These are phyloP conservation scores for Salarias fasciatus DNA, from an alignment of 2,797 vertebrate species.

Conservation along the genomic window DNA sequence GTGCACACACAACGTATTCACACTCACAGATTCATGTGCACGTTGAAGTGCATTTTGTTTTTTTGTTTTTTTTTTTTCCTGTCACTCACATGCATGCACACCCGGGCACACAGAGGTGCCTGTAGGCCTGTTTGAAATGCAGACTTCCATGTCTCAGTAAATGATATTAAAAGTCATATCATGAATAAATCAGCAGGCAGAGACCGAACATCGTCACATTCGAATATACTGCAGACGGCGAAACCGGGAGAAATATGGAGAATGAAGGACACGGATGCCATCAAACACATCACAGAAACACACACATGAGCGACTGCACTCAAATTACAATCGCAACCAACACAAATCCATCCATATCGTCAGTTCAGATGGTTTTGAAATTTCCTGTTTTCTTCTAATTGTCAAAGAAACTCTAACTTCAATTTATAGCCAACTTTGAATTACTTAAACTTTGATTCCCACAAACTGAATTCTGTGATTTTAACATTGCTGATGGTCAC, in stretches of 20 bases:
- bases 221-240: constrained; percentile 51
- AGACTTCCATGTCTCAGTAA: constrained; percentile 77
- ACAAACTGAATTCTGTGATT: background rate
- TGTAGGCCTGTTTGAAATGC: constrained; percentile 78
- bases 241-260: constrained; percentile 19
- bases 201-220: constrained; percentile 59
- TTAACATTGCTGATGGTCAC: background rate
- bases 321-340: too few species aligned
- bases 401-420: background rate
- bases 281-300: background rate
- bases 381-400: background rate
- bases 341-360: too few species aligned
- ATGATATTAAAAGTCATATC: constrained; percentile 82
- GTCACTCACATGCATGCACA: constrained; percentile 30
- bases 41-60: constrained; percentile 35
- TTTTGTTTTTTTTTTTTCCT: too few species aligned
- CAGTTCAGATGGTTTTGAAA: too few species aligned
- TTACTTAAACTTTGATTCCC: background rate
- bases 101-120: constrained; percentile 55
- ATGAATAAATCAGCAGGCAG: constrained; percentile 80
- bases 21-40: constrained; percentile 12
- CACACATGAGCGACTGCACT: background rate
- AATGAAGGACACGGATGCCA: constrained; percentile 18
- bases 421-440: background rate
- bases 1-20: background rate